Percentiles rank a stretch among this genome's conserved stretches.
phyloP scores from a whole-genome alignment of 1,140 invertebrate species.

The Probaryconus sp. region DNA sequence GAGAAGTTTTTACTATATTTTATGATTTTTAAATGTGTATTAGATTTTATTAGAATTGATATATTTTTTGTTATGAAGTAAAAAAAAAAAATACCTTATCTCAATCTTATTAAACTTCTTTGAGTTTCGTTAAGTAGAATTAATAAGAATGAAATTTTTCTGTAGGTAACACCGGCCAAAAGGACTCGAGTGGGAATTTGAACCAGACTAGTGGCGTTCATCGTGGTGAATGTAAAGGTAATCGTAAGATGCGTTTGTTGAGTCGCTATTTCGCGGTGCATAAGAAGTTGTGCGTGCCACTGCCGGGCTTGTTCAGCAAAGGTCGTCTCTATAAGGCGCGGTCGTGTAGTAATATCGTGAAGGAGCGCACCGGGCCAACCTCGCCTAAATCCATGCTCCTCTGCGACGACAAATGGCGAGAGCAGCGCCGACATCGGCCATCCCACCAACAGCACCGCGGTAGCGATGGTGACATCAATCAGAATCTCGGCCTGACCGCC shows the following conservation, averaged over 20 bases:
- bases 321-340: conserved; percentile 80
- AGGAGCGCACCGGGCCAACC: conserved; percentile 76
- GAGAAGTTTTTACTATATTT: too few species aligned
- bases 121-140: not conserved
- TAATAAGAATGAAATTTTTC: not conserved
- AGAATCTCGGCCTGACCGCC: conserved; percentile 74
- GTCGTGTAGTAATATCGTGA: conserved; percentile 80
- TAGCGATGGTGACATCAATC: conserved; percentile 78
- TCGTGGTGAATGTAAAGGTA: conserved; percentile 70
- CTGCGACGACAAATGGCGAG: conserved; percentile 74
- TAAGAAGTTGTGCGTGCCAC: conserved; percentile 79
- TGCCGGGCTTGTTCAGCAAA: conserved; percentile 79
- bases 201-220: conserved; percentile 53
- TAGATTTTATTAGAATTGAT: too few species aligned
- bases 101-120: not conserved
- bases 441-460: conserved; percentile 73
- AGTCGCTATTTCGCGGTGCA: conserved; percentile 83
- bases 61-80: too few species aligned
- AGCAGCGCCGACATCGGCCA: conserved; percentile 69
- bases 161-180: conserved; percentile 35
- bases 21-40: too few species aligned
- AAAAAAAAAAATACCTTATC: too few species aligned
- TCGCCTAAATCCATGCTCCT: conserved; percentile 72
- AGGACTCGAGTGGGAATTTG: conserved; percentile 20
- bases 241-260: conserved; percentile 80